Conservation (phyloP, 2,888 invertebrate species). For the Mythimna impura region DNA sequence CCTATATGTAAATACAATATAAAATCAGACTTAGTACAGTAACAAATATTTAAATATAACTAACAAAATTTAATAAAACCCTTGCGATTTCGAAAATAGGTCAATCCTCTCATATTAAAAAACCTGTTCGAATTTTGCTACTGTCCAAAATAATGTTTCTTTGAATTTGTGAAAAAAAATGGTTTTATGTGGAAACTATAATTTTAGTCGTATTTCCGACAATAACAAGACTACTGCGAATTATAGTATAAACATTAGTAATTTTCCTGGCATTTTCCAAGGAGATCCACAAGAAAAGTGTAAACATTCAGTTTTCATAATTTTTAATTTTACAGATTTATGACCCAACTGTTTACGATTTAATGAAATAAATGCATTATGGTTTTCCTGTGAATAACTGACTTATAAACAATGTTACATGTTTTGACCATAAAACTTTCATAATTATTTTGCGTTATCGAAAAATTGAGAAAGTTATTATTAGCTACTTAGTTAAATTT, state of each 20-base stretch:
- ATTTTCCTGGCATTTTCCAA: constrained; percentile 32
- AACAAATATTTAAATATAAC: too few species aligned
- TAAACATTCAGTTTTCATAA: constrained; percentile 8
- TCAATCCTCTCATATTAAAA: too few species aligned
- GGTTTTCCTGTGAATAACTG: background rate
- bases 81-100: too few species aligned
- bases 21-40: too few species aligned
- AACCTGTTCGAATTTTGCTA: background rate
- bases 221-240: constrained; percentile 13
- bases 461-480: background rate
- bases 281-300: constrained; percentile 10
- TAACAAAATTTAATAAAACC: too few species aligned
- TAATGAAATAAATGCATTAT: constrained; percentile 6
- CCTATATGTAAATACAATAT: too few species aligned
- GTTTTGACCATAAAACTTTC: background rate
- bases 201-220: background rate
- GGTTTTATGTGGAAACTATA: background rate
- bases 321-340: constrained; percentile 23
- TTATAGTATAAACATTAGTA: constrained; percentile 14
- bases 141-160: background rate
- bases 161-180: background rate
- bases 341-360: constrained; percentile 7
- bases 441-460: background rate
- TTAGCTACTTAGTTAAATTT: too few species aligned
- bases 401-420: background rate